Evolutionary conservation across 1,140 invertebrate species (phyloP).

Genomic region (Orchestia grillus): DNA sequence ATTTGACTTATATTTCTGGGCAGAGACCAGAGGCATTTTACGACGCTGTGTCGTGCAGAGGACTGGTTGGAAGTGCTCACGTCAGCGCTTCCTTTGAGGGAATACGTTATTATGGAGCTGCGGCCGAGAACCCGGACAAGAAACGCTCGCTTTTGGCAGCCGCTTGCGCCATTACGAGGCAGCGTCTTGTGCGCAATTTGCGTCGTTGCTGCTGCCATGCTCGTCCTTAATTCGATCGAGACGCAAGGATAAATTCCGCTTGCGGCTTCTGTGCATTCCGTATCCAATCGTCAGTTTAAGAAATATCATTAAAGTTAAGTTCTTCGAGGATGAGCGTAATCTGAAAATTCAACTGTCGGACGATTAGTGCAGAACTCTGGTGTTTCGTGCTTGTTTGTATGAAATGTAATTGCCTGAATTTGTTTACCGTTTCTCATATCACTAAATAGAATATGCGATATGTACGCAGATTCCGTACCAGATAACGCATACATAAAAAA

Average conservation of each 20-base stretch:
- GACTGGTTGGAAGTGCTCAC: constrained; percentile 5
- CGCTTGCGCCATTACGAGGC: not conserved
- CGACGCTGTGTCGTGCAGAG: not conserved
- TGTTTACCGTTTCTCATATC: too few relatives aligned
- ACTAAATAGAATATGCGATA: too few relatives aligned
- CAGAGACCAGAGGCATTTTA: not conserved
- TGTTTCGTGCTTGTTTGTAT: too few relatives aligned
- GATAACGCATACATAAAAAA: too few relatives aligned
- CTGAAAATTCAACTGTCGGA: too few relatives aligned
- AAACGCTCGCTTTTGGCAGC: not conserved
- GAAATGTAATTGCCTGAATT: too few relatives aligned
- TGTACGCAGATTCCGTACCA: too few relatives aligned
- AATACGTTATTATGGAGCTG: not conserved
- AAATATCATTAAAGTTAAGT: too few relatives aligned
- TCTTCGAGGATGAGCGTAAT: too few relatives aligned
- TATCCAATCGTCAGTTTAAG: not conserved
- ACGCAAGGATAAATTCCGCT: not conserved
- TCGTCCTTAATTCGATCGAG: not conserved
- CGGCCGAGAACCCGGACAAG: not conserved
- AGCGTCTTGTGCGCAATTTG: not conserved
- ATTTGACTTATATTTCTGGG: not conserved
- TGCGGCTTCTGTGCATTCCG: not conserved
- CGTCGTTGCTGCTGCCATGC: not conserved
- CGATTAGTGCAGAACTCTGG: too few relatives aligned
- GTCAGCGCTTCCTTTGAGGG: not conserved